Conservation (phyloP, 2,888 invertebrate genomes). For the Eristalis tenax region DNA sequence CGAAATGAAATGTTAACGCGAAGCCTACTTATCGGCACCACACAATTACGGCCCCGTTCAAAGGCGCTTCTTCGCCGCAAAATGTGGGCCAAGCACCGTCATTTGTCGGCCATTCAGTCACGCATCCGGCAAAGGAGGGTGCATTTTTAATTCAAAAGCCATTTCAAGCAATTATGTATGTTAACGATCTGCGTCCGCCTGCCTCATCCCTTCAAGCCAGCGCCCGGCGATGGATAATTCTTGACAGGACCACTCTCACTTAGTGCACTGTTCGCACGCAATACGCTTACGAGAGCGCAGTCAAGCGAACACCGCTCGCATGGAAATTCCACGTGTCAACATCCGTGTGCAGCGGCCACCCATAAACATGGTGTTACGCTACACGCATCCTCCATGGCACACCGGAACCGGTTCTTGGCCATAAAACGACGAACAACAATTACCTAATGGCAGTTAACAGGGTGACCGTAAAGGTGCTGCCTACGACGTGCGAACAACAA, state of each 20-base stretch:
- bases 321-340: constrained; percentile 46
- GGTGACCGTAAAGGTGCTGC: constrained; percentile 58
- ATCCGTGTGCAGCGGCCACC: constrained; percentile 23
- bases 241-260: not conserved
- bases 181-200: constrained; percentile 31
- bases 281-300: constrained; percentile 41
- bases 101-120: not conserved
- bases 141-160: constrained; percentile 60
- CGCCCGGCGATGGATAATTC: constrained; percentile 32
- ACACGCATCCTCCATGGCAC: not conserved
- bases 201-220: constrained; percentile 28
- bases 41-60: not conserved
- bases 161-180: constrained; percentile 60
- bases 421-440: constrained; percentile 62
- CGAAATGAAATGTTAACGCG: constrained; percentile 2
- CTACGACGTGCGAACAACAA: constrained; percentile 61
- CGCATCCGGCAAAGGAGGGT: constrained; percentile 3
- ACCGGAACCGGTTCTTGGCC: constrained; percentile 12
- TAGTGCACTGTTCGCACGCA: constrained; percentile 18
- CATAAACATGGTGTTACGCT: constrained; percentile 18
- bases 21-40: not conserved
- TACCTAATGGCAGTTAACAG: constrained; percentile 62
- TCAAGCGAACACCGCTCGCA: constrained; percentile 35
- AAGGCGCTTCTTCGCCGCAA: constrained; percentile 2
- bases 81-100: not conserved